These are phyloP conservation scores for Tholera decimalis DNA, from an alignment of 2,888 invertebrate genomes.

Conservation along the genomic window DNA sequence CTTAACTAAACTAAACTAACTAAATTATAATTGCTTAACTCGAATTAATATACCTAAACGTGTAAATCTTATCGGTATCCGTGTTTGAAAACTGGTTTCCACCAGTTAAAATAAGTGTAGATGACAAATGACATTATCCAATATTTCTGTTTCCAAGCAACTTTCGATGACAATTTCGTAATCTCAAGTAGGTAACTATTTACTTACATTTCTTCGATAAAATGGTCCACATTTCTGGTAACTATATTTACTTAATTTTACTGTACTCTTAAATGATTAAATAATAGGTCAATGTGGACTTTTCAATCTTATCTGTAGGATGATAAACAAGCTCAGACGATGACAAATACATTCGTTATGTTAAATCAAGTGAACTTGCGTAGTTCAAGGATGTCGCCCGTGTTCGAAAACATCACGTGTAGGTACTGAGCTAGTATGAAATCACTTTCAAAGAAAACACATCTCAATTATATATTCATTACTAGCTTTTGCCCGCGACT, in stretches of 20 bases:
- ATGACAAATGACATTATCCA: not conserved
- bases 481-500: no score
- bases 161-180: constrained; percentile 25
- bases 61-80: constrained; percentile 41
- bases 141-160: constrained; percentile 42
- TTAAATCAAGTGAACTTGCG: constrained; percentile 22
- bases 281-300: constrained; percentile 33
- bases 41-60: constrained; percentile 32
- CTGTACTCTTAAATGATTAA: constrained; percentile 16
- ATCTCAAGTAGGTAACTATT: constrained; percentile 25
- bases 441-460: not conserved
- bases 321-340: constrained; percentile 40
- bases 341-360: constrained; percentile 31
- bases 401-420: constrained; percentile 28
- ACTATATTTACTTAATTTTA: constrained; percentile 29
- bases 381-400: constrained; percentile 47
- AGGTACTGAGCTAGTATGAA: not conserved
- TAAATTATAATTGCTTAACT: no score
- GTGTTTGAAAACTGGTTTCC: constrained; percentile 16
- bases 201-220: constrained; percentile 35
- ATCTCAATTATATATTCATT: no score
- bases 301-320: constrained; percentile 42
- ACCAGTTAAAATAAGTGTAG: constrained; percentile 10
- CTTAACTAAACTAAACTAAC: no score
- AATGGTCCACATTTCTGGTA: not conserved